A percentile compares a stretch with the other conserved stretches of the same genome.
Conservation (phyloP, 2,797 vertebrate species). For the Pseudochromis fuscus region DNA sequence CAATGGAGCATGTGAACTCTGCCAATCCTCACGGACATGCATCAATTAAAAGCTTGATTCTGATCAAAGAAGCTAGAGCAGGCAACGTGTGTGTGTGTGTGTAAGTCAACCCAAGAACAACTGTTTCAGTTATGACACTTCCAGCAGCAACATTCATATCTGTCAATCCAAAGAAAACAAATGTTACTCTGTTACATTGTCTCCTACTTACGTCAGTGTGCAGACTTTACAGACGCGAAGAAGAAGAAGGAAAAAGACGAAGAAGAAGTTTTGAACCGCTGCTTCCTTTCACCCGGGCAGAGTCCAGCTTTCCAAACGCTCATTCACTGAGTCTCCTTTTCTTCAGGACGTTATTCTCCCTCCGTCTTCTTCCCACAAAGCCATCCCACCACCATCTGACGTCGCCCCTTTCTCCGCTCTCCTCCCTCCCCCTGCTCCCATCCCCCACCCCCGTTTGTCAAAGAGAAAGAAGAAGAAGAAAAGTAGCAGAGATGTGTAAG, state of each 20-base stretch:
- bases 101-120: background rate
- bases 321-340: conserved; percentile 57
- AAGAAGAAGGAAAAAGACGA: no score
- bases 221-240: background rate
- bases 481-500: conserved; percentile 20
- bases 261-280: conserved; percentile 17
- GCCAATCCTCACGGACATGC: background rate
- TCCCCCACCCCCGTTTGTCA: conserved; percentile 43
- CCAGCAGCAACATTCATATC: background rate
- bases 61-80: background rate
- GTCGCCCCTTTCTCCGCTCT: conserved; percentile 51
- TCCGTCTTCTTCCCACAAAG: conserved; percentile 47
- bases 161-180: background rate
- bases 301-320: conserved; percentile 8
- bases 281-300: conserved; percentile 14
- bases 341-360: conserved; percentile 42
- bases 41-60: background rate
- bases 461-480: conserved; percentile 13
- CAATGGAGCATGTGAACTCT: conserved; percentile 13
- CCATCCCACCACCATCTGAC: conserved; percentile 69
- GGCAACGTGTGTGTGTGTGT: background rate
- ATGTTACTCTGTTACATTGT: background rate
- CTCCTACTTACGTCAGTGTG: conserved; percentile 64
- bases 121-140: conserved; percentile 4
- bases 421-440: conserved; percentile 34